Percentiles rank a stretch among this genome's conserved stretches.
Conservation (phyloP, 2,888 invertebrate genomes). For the Chrysomela aeneicollis region DNA sequence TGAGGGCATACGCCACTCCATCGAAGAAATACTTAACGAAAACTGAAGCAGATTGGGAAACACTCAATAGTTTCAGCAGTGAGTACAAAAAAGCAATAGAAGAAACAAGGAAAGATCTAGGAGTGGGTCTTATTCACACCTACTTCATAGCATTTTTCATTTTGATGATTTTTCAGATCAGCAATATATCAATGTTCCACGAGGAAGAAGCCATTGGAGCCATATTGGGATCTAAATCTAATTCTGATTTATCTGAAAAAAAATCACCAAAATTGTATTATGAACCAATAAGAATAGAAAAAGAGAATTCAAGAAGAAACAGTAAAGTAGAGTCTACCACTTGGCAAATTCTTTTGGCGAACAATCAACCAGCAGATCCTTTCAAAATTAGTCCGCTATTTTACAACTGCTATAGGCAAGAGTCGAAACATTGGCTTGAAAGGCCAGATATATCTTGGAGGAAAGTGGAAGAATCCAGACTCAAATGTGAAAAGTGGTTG, state of each 20-base stretch:
- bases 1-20: slow-evolving; percentile 38
- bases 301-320: slow-evolving; percentile 18
- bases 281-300: slow-evolving; percentile 26
- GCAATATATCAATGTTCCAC: slow-evolving; percentile 16
- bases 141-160: too few relatives aligned
- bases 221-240: slow-evolving; percentile 13
- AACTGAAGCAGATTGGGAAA: slow-evolving; percentile 49
- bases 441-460: slow-evolving; percentile 48
- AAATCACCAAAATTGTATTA: slow-evolving; percentile 9
- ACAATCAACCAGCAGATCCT: slow-evolving; percentile 28
- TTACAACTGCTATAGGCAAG: slow-evolving; percentile 42
- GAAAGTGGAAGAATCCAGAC: slow-evolving; percentile 47
- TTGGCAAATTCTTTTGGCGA: slow-evolving; percentile 49
- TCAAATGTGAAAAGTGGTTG: slow-evolving; percentile 55
- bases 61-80: slow-evolving; percentile 49
- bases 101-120: slow-evolving; percentile 43
- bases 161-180: slow-evolving; percentile 28
- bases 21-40: slow-evolving; percentile 46
- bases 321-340: slow-evolving; percentile 44
- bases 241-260: neutral
- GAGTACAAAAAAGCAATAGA: slow-evolving; percentile 50
- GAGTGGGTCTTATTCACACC: too few relatives aligned
- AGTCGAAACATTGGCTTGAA: slow-evolving; percentile 46
- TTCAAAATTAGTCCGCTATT: slow-evolving; percentile 47
- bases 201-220: slow-evolving; percentile 28